Evolutionary conservation across 1,140 invertebrate genomes (phyloP).

Genomic region (Calliopsis andreniformis): DNA sequence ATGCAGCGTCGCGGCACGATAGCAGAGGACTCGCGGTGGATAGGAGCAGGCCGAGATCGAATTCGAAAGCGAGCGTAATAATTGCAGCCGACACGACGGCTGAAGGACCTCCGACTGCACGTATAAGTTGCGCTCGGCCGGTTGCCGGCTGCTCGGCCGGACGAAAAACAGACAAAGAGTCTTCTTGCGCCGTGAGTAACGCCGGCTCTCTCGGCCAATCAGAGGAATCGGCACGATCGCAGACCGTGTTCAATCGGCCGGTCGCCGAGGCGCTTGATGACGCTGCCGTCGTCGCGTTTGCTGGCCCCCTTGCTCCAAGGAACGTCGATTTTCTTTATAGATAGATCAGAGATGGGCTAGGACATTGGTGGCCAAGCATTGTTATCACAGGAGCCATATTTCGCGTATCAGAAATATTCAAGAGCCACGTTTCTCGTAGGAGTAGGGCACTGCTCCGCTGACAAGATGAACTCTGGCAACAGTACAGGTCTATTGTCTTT

Average conservation of each 20-base stretch:
- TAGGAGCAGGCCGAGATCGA: slow-evolving; percentile 32
- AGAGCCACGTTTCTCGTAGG: too few relatives aligned
- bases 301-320: slow-evolving; percentile 2
- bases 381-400: too few relatives aligned
- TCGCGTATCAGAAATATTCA: too few relatives aligned
- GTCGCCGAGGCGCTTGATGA: slow-evolving; percentile 48
- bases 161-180: slow-evolving; percentile 70
- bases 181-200: slow-evolving; percentile 61
- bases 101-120: slow-evolving; percentile 65
- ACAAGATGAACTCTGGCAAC: too few relatives aligned
- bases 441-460: too few relatives aligned
- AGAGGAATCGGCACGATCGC: slow-evolving; percentile 66
- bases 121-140: slow-evolving; percentile 55
- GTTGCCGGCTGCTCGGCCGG: slow-evolving; percentile 56
- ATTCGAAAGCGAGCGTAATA: slow-evolving; percentile 59
- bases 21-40: not conserved
- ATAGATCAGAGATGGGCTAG: too few relatives aligned
- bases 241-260: slow-evolving; percentile 58
- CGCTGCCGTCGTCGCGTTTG: slow-evolving; percentile 44
- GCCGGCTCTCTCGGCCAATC: slow-evolving; percentile 63
- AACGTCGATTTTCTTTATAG: slow-evolving; percentile 4
- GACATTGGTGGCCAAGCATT: too few relatives aligned
- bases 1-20: not conserved
- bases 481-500: too few relatives aligned
- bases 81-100: slow-evolving; percentile 63